Evolutionary conservation across 2,888 invertebrate species (phyloP).

Genomic region (Cabera pusaria): DNA sequence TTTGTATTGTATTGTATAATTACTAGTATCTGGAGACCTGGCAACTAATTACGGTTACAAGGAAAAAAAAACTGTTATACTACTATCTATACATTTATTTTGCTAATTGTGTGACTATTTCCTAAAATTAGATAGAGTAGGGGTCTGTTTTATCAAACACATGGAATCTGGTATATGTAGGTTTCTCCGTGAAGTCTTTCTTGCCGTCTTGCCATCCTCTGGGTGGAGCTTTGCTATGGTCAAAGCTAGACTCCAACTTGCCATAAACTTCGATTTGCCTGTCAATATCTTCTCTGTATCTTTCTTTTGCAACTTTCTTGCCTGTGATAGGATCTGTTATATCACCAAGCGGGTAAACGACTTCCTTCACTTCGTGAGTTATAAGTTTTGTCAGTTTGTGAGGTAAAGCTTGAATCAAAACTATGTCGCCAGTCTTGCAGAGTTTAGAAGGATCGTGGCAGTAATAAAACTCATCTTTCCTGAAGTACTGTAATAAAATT

Average conservation of each 20-base stretch:
- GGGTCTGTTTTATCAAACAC: slow-evolving; percentile 89
- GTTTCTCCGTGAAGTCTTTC: slow-evolving; percentile 91
- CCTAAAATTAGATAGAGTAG: slow-evolving; percentile 83
- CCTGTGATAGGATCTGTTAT: slow-evolving; percentile 93
- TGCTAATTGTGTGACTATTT: slow-evolving; percentile 18
- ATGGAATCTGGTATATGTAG: slow-evolving; percentile 90
- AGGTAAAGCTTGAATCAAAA: slow-evolving; percentile 89
- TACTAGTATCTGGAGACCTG: no score
- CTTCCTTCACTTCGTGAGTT: slow-evolving; percentile 90
- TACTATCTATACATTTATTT: slow-evolving; percentile 22
- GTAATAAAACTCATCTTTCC: slow-evolving; percentile 87
- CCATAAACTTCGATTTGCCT: slow-evolving; percentile 87
- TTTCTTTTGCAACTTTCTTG: slow-evolving; percentile 88
- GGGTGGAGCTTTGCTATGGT: slow-evolving; percentile 89
- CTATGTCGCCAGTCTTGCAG: slow-evolving; percentile 93
- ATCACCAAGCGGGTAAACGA: slow-evolving; percentile 92
- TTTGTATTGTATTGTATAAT: no score
- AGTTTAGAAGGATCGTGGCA: slow-evolving; percentile 90
- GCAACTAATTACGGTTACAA: no score
- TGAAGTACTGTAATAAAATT: slow-evolving; percentile 87
- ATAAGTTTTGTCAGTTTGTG: slow-evolving; percentile 89
- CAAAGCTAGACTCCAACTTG: slow-evolving; percentile 85
- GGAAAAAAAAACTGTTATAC: slow-evolving; percentile 7
- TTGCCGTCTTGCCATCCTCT: slow-evolving; percentile 93
- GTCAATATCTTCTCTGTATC: slow-evolving; percentile 90